Evolutionary conservation across 2,888 invertebrate genomes (phyloP), one percentile per base, ranked within the genome.

Genomic region (Epinotia nisella): DNA sequence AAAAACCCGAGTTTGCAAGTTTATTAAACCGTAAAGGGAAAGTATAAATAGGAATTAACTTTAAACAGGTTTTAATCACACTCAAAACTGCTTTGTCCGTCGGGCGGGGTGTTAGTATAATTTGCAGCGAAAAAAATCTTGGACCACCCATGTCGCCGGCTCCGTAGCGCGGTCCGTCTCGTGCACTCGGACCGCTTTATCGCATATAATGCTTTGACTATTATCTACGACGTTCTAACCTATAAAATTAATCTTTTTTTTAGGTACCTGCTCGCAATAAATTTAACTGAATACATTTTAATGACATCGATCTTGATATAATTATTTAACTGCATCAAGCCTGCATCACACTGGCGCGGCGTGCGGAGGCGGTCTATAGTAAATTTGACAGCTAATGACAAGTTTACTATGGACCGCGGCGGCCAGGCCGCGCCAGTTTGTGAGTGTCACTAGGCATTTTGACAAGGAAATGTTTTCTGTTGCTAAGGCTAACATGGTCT

Each of bases 91-190:
- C 76, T 77, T 79, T 77, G 75, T 74, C 64, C 49, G 58, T 68
- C 61, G 39, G 39, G 19, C 29, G 29, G 41, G 59, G 49, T 62
- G 85, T 85, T 85, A 79, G 85, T 82, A 85, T 84, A 88, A 88
- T 91, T 91, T 87, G 90, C 88, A 84, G 79, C 76, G 81, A 85
- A 85, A 87, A 89, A 87, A 82, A 78, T 77, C 78, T 80, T 78
- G 87, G 92, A 93, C 92, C 92, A 92, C 93, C 92, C 92, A 91
- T 85, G 85, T 76, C 76, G 86, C 78, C 79, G 83, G 80, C 80
- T 75, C 76, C 71, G 74, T 75, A 70, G 77, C 77, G 73, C n/a
- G 4, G 61, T 88, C n/a, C 0, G 61, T 88, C 89, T 77, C 83
- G 78, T 74, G 89, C 82, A 35, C 71, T 74, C 82, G 64, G 39